Evolutionary conservation across 2,797 vertebrate genomes (phyloP).

Genomic region (Euthynnus affinis): DNA sequence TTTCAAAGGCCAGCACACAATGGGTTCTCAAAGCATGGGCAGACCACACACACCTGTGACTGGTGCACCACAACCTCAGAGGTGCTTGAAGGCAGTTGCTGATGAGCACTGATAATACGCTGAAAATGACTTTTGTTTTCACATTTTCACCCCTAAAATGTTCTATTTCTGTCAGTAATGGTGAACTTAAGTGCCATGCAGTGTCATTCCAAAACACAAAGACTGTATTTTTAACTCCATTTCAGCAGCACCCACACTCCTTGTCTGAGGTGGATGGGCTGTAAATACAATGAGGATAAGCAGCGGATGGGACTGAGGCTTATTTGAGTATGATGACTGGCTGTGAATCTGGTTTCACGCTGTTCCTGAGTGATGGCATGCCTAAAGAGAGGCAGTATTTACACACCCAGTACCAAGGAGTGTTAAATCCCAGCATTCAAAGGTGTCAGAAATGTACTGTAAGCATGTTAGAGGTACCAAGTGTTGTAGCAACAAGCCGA

Average conservation of each 20-base stretch:
- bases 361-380: slow-evolving; percentile 48
- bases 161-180: background rate
- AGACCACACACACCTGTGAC: slow-evolving; percentile 63
- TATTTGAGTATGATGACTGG: slow-evolving; percentile 31
- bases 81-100: background rate
- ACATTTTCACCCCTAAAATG: background rate
- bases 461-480: slow-evolving; percentile 64
- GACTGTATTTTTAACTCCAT: slow-evolving; percentile 25
- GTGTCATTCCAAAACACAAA: slow-evolving; percentile 26
- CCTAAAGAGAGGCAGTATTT: slow-evolving; percentile 36
- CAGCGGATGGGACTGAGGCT: slow-evolving; percentile 20
- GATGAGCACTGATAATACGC: slow-evolving; percentile 15
- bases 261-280: slow-evolving; percentile 21
- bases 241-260: slow-evolving; percentile 59
- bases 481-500: slow-evolving; percentile 68
- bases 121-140: background rate
- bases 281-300: slow-evolving; percentile 23
- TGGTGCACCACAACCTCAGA: background rate
- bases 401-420: slow-evolving; percentile 58
- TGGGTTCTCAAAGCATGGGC: slow-evolving; percentile 25
- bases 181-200: slow-evolving; percentile 19
- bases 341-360: slow-evolving; percentile 39
- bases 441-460: slow-evolving; percentile 68
- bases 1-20: slow-evolving; percentile 55
- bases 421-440: slow-evolving; percentile 67